Conservation (phyloP, 2,888 invertebrate species). For the Hyposoter dolosus region DNA sequence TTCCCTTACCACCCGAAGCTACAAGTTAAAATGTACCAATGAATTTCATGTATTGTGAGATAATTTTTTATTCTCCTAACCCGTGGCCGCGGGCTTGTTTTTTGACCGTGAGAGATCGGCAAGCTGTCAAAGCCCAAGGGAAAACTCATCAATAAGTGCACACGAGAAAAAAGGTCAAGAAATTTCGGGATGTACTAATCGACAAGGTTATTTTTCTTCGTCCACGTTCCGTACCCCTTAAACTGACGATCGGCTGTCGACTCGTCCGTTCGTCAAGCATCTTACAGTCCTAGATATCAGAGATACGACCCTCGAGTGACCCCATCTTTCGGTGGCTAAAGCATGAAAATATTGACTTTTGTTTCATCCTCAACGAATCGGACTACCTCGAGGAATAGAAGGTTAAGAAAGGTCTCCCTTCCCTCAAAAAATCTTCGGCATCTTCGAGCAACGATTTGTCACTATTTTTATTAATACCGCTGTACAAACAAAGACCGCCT, state of each 20-base stretch:
- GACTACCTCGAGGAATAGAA: neutral
- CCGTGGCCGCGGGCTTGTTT: slow-evolving; percentile 21
- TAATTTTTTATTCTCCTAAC: neutral
- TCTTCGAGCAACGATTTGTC: slow-evolving; percentile 57
- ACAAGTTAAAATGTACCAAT: slow-evolving; percentile 30
- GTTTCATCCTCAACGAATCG: slow-evolving; percentile 19
- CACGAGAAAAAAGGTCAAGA: slow-evolving; percentile 16
- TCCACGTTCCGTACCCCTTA: slow-evolving; percentile 16
- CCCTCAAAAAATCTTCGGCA: slow-evolving; percentile 23
- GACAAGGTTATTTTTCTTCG: slow-evolving; percentile 21
- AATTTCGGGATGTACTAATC: slow-evolving; percentile 23
- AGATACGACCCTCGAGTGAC: slow-evolving; percentile 71
- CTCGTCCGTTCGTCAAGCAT: slow-evolving; percentile 71
- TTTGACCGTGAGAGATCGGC: slow-evolving; percentile 61
- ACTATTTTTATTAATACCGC: slow-evolving; percentile 61
- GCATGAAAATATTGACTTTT: slow-evolving; percentile 61
- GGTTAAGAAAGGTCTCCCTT: slow-evolving; percentile 18
- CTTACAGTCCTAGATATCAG: slow-evolving; percentile 75
- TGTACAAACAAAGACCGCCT: slow-evolving; percentile 1
- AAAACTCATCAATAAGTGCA: slow-evolving; percentile 51
- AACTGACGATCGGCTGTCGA: slow-evolving; percentile 54
- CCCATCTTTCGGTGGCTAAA: slow-evolving; percentile 55
- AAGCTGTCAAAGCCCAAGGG: slow-evolving; percentile 51
- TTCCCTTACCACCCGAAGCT: neutral
- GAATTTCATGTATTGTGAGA: slow-evolving; percentile 19